Conservation (phyloP, 1,140 invertebrate species). For the Pectinophora gossypiella region DNA sequence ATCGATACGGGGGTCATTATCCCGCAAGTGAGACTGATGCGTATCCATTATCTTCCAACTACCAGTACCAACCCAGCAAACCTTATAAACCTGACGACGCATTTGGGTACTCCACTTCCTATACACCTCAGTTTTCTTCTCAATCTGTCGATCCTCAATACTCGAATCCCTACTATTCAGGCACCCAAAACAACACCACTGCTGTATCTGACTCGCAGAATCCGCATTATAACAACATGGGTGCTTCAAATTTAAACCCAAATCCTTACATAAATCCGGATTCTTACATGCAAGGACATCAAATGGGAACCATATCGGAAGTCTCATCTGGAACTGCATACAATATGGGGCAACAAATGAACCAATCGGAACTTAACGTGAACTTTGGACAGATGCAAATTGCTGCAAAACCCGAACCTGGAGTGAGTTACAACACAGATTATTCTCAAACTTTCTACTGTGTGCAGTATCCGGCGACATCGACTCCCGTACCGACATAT, state of each 20-base stretch:
- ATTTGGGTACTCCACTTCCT: slow-evolving; percentile 36
- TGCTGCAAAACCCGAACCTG: slow-evolving; percentile 30
- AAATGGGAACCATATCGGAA: slow-evolving; percentile 19
- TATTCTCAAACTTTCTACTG: slow-evolving; percentile 47
- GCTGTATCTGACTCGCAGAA: slow-evolving; percentile 46
- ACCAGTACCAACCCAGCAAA: slow-evolving; percentile 35
- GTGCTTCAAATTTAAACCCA: slow-evolving; percentile 1
- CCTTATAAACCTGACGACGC: slow-evolving; percentile 42
- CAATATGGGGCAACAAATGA: slow-evolving; percentile 3
- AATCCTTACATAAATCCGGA: slow-evolving; percentile 39
- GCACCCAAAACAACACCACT: slow-evolving; percentile 38
- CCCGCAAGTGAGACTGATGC: slow-evolving; percentile 29
- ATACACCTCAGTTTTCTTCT: slow-evolving; percentile 48
- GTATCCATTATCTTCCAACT: slow-evolving; percentile 27
- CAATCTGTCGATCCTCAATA: slow-evolving; percentile 45
- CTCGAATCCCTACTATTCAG: slow-evolving; percentile 49
- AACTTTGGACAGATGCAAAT: slow-evolving; percentile 60
- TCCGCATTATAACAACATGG: slow-evolving; percentile 18
- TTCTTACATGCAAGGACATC: slow-evolving; percentile 8
- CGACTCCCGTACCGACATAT: slow-evolving; percentile 39
- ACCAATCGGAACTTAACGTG: slow-evolving; percentile 39
- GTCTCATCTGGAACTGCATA: slow-evolving; percentile 17
- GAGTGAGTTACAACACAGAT: not conserved
- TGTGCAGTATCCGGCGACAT: slow-evolving; percentile 47
- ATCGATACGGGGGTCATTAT: slow-evolving; percentile 35